Evolutionary conservation across 2,797 vertebrate species (phyloP).

Genomic region (Nyctibius grandis): DNA sequence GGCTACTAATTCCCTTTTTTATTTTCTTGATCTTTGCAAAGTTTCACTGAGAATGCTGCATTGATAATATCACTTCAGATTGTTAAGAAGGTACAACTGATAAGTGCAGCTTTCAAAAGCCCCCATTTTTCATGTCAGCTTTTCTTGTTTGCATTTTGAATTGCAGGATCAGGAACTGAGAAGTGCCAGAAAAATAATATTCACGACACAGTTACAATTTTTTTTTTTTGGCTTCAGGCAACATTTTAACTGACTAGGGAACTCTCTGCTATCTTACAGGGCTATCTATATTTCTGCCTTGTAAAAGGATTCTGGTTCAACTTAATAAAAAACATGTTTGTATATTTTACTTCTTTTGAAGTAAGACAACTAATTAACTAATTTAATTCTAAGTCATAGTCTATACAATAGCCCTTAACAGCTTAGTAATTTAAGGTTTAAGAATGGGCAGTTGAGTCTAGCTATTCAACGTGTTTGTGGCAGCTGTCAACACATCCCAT

Average conservation of each 20-base stretch:
- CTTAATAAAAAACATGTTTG: neutral
- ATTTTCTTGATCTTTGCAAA: slow-evolving; percentile 31
- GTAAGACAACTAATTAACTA: neutral
- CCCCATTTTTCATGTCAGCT: slow-evolving; percentile 49
- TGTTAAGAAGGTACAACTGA: slow-evolving; percentile 66
- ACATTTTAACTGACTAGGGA: neutral
- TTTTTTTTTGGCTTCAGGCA: slow-evolving; percentile 7
- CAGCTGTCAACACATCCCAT: neutral
- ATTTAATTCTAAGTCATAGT: neutral
- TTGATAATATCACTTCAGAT: slow-evolving; percentile 65
- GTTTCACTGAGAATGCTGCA: slow-evolving; percentile 42
- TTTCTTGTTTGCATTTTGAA: slow-evolving; percentile 55
- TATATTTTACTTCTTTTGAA: neutral
- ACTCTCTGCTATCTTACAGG: neutral
- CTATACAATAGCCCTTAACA: neutral
- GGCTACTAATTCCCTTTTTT: slow-evolving; percentile 45
- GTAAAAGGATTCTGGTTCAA: neutral
- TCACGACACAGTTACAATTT: slow-evolving; percentile 58
- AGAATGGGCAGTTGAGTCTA: neutral
- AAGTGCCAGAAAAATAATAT: neutral
- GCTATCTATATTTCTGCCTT: neutral
- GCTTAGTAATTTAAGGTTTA: neutral
- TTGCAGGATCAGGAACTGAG: slow-evolving; percentile 44
- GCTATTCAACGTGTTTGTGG: neutral
- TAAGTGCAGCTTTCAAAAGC: slow-evolving; percentile 65